phyloP scores from a whole-genome alignment of 2,888 invertebrate species.

The Phaedon cochleariae region DNA sequence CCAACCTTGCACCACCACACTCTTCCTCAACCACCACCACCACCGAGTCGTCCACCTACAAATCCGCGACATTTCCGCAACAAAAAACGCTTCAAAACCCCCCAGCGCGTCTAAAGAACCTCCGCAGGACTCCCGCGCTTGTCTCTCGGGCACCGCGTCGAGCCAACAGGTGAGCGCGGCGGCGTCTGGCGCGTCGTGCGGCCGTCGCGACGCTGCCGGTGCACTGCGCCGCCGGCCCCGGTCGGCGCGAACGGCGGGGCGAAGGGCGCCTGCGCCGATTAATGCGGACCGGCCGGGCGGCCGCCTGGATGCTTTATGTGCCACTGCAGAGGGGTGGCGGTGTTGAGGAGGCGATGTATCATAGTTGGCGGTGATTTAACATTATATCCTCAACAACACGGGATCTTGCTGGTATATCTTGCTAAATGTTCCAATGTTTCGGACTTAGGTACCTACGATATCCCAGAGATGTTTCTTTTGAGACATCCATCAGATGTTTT shows the following conservation, averaged over 20 bases:
- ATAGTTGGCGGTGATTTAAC: too few relatives aligned
- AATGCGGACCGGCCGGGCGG: slow-evolving; percentile 59
- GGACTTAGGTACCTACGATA: too few relatives aligned
- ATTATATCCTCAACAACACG: too few relatives aligned
- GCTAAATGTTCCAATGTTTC: too few relatives aligned
- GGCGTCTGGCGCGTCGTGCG: slow-evolving; percentile 35
- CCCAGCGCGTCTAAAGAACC: neutral
- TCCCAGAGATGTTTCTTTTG: too few relatives aligned
- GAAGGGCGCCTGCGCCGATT: slow-evolving; percentile 55
- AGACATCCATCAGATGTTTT: too few relatives aligned
- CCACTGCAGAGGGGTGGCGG: slow-evolving; percentile 56
- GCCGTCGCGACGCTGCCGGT: slow-evolving; percentile 49
- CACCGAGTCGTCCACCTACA: neutral
- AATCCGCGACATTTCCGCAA: neutral
- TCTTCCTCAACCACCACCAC: neutral
- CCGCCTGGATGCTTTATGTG: slow-evolving; percentile 43
- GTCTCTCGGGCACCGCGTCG: slow-evolving; percentile 35
- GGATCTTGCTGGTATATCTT: too few relatives aligned
- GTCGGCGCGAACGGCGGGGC: slow-evolving; percentile 36
- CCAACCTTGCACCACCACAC: neutral
- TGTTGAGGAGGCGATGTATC: too few relatives aligned
- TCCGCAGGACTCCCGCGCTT: too few relatives aligned
- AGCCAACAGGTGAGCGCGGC: slow-evolving; percentile 48
- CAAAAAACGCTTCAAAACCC: neutral
- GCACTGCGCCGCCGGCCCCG: slow-evolving; percentile 49